Conservation (phyloP, 2,888 invertebrate genomes). For the Thymelicus acteon region DNA sequence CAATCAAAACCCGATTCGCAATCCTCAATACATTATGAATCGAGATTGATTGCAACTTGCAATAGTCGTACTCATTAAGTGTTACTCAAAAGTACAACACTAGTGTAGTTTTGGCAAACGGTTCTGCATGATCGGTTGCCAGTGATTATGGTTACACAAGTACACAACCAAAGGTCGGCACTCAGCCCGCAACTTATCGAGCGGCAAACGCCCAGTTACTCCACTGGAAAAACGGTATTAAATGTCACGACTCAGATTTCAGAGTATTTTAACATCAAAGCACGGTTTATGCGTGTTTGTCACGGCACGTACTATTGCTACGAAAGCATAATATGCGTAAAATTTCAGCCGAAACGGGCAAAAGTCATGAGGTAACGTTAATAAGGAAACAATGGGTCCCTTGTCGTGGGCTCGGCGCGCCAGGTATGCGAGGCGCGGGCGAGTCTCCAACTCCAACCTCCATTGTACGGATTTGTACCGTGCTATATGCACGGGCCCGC, state of each 20-base stretch:
- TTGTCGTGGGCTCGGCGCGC: conserved; percentile 32
- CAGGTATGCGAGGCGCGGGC: conserved; percentile 35
- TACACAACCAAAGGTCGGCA: conserved; percentile 69
- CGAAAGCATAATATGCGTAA: conserved; percentile 22
- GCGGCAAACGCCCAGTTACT: conserved; percentile 65
- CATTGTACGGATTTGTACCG: conserved; percentile 18
- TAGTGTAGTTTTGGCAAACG: conserved; percentile 59
- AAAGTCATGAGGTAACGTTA: conserved; percentile 25
- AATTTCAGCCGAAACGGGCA: conserved; percentile 30
- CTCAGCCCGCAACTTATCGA: conserved; percentile 54
- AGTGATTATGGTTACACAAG: conserved; percentile 61
- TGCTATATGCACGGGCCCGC: conserved; percentile 23
- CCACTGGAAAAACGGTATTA: conserved; percentile 48
- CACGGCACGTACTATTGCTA: conserved; percentile 31
- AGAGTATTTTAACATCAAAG: conserved; percentile 8
- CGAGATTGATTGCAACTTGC: conserved; percentile 25
- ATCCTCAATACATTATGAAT: conserved; percentile 29
- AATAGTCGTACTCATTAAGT: conserved; percentile 7
- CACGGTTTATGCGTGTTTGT: conserved; percentile 31
- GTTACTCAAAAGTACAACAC: conserved; percentile 15
- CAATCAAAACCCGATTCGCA: conserved; percentile 26
- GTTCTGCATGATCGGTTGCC: conserved; percentile 65
- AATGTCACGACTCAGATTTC: conserved; percentile 26
- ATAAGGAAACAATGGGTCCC: conserved; percentile 31
- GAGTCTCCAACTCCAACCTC: conserved; percentile 11